A percentile compares a stretch with the other conserved stretches of the same genome.
Conservation (phyloP, 2,113 vertebrate species). For the Protomyctophum bolini region DNA sequence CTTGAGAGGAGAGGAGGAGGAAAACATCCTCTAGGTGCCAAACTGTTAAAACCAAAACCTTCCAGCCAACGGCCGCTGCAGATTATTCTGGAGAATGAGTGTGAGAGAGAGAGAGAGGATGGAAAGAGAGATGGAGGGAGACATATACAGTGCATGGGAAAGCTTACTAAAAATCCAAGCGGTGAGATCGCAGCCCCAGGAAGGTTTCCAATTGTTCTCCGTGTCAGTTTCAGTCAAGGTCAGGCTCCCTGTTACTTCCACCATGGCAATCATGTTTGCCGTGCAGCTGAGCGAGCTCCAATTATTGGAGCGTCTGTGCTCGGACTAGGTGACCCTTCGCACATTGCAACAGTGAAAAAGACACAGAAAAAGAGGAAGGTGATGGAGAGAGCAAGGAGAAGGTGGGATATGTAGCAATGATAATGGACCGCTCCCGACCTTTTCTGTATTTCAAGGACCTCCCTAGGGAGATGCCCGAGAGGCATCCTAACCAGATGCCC, state of each 20-base stretch:
- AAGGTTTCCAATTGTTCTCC: slow-evolving; percentile 25
- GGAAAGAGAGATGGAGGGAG: neutral
- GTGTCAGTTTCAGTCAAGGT: slow-evolving; percentile 48
- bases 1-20: slow-evolving; percentile 51
- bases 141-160: slow-evolving; percentile 8
- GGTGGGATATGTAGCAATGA: slow-evolving; percentile 21
- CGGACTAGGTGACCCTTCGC: slow-evolving; percentile 21
- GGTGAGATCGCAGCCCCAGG: slow-evolving; percentile 18
- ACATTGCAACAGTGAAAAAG: slow-evolving; percentile 12
- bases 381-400: neutral
- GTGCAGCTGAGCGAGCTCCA: slow-evolving; percentile 49
- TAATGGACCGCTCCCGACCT: slow-evolving; percentile 24
- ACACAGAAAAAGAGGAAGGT: slow-evolving; percentile 1
- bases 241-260: slow-evolving; percentile 49
- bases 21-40: slow-evolving; percentile 58
- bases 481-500: too few species aligned
- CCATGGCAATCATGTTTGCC: slow-evolving; percentile 52
- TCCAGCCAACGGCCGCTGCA: slow-evolving; percentile 39
- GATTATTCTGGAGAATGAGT: slow-evolving; percentile 53
- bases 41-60: slow-evolving; percentile 58
- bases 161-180: neutral
- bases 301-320: slow-evolving; percentile 46
- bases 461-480: too few species aligned
- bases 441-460: neutral
- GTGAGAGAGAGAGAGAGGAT: slow-evolving; percentile 5